Conservation (phyloP, 2,113 vertebrate genomes). For the Pterocles gutturalis region DNA sequence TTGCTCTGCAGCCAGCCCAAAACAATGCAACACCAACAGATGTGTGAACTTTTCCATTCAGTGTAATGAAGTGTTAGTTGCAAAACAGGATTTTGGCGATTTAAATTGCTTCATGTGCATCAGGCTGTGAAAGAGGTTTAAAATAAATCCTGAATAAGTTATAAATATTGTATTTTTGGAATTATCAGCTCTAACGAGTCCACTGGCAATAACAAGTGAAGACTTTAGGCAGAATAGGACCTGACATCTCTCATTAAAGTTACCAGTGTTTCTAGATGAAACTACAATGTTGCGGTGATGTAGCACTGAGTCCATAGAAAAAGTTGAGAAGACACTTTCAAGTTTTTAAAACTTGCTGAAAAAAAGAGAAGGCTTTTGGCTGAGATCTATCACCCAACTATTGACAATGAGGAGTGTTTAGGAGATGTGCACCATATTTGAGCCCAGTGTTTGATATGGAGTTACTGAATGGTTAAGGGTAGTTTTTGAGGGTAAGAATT, state of each 20-base stretch:
- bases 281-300: background rate
- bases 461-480: background rate
- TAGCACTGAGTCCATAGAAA: background rate
- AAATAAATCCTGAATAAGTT: constrained; percentile 19
- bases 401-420: background rate
- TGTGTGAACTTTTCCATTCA: constrained; percentile 16
- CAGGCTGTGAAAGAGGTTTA: constrained; percentile 51
- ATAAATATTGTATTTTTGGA: constrained; percentile 16
- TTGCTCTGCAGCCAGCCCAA: background rate
- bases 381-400: background rate
- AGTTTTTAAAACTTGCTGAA: background rate
- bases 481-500: background rate
- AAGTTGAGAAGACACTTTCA: background rate
- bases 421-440: background rate
- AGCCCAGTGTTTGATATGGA: background rate
- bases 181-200: background rate
- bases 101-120: constrained; percentile 30
- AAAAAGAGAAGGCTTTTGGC: background rate
- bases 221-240: background rate
- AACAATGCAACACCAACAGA: constrained; percentile 8
- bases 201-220: background rate
- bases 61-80: constrained; percentile 5
- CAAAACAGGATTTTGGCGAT: background rate
- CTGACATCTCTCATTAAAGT: background rate
- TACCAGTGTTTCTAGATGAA: background rate